Conservation (phyloP, 2,888 invertebrate species). For the Acheta domesticus region DNA sequence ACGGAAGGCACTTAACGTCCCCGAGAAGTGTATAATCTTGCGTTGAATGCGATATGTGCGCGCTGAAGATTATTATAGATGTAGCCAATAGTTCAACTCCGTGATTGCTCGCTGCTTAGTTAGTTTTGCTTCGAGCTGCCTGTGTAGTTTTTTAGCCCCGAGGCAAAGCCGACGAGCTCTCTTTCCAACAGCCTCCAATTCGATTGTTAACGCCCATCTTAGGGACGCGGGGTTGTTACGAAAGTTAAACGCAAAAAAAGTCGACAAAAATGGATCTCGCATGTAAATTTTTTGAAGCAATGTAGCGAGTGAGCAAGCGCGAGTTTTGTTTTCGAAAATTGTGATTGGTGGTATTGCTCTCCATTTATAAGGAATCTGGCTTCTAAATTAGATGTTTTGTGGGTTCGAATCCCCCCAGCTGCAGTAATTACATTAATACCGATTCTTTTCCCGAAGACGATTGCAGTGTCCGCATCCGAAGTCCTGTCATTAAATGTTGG, state of each 20-base stretch:
- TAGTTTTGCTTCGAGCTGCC: conserved; percentile 2
- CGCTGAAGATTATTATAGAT: conserved; percentile 25
- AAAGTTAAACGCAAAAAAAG: conserved; percentile 22
- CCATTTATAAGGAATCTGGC: conserved; percentile 35
- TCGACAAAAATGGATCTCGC: conserved; percentile 1
- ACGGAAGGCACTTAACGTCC: conserved; percentile 22
- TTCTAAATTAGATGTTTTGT: conserved; percentile 36
- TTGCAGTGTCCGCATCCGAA: conserved; percentile 31
- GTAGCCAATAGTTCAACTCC: neutral
- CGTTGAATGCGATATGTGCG: conserved; percentile 23
- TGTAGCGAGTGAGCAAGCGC: conserved; percentile 21
- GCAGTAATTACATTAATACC: conserved; percentile 36
- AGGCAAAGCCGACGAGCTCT: conserved; percentile 12
- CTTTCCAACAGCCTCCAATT: conserved; percentile 26
- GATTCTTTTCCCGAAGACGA: conserved; percentile 27
- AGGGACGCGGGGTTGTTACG: conserved; percentile 26
- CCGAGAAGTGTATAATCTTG: conserved; percentile 19
- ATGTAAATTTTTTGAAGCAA: conserved; percentile 6
- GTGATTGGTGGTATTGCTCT: conserved; percentile 34
- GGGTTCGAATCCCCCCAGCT: conserved; percentile 24
- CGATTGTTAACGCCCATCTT: conserved; percentile 23
- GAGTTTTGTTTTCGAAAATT: conserved; percentile 31
- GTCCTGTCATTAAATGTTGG: conserved; percentile 30
- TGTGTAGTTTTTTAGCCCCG: neutral
- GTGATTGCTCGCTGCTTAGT: conserved; percentile 9